Percentiles rank a stretch among this genome's conserved stretches.
These are phyloP conservation scores for Anarsia innoxiella DNA, from an alignment of 2,888 invertebrate genomes.

Conservation along the genomic window DNA sequence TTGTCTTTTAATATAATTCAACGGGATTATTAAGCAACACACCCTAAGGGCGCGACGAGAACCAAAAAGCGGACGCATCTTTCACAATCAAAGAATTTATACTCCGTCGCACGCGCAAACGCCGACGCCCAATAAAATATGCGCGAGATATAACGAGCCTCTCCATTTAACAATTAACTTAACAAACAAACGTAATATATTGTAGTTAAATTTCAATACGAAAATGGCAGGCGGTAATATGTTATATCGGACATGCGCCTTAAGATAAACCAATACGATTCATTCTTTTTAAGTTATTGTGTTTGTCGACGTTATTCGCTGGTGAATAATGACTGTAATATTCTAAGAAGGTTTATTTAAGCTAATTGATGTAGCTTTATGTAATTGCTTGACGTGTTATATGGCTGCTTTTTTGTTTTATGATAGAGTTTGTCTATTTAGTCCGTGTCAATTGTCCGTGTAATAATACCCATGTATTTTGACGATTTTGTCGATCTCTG, in stretches of 20 bases:
- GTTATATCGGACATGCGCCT: conserved; percentile 33
- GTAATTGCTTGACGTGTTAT: too few species aligned
- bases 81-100: conserved; percentile 67
- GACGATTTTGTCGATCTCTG: too few species aligned
- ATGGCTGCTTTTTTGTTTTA: too few species aligned
- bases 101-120: conserved; percentile 35
- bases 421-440: too few species aligned
- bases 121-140: conserved; percentile 59
- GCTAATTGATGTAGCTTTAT: conserved; percentile 26
- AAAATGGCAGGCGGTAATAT: conserved; percentile 52
- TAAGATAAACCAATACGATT: conserved; percentile 35
- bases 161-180: conserved; percentile 74
- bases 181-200: conserved; percentile 76
- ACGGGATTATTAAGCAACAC: conserved; percentile 33
- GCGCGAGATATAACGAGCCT: conserved; percentile 62
- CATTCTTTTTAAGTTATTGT: conserved; percentile 37
- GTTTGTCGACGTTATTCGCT: conserved; percentile 36
- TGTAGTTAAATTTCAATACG: conserved; percentile 70
- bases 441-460: too few species aligned
- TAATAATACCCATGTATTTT: too few species aligned
- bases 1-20: conserved; percentile 33
- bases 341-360: conserved; percentile 23
- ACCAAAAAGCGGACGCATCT: conserved; percentile 53
- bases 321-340: conserved; percentile 23
- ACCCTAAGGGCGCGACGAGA: conserved; percentile 28